These are phyloP conservation scores for Manis pentadactyla DNA, from an alignment of 2,797 vertebrate genomes.

Conservation along the genomic window DNA sequence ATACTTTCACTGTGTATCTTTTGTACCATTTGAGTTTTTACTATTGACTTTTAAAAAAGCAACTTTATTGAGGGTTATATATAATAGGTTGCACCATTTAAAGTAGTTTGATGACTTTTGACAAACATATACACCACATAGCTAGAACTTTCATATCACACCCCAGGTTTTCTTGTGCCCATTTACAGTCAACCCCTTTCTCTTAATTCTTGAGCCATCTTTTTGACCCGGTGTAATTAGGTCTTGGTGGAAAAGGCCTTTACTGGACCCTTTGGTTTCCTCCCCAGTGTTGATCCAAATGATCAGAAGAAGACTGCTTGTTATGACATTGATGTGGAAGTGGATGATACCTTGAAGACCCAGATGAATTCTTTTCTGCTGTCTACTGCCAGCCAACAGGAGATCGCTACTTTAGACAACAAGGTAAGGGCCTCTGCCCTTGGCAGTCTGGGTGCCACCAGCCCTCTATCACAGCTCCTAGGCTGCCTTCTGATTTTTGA, in stretches of 20 bases:
- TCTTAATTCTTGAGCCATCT: neutral
- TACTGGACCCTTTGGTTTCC: conserved; percentile 59
- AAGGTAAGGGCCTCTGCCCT: conserved; percentile 89
- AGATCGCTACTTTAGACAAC: conserved; percentile 98
- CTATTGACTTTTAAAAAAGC: neutral
- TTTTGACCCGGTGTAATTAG: neutral
- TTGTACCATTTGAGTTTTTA: conserved; percentile 42
- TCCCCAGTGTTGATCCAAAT: conserved; percentile 95
- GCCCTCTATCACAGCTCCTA: neutral
- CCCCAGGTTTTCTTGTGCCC: neutral
- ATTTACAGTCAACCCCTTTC: neutral
- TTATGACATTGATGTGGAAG: conserved; percentile 99
- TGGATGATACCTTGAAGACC: conserved; percentile 98
- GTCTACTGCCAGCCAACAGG: conserved; percentile 99
- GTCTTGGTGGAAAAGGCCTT: neutral
- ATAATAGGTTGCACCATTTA: neutral
- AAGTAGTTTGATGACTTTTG: conserved; percentile 23
- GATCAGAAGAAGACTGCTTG: conserved; percentile 99
- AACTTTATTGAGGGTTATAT: neutral
- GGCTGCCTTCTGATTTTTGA: neutral
- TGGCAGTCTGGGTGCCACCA: neutral
- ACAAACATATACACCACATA: neutral
- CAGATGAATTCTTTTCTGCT: conserved; percentile 99
- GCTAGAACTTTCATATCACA: neutral
- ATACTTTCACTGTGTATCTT: conserved; percentile 19